phyloP scores from a whole-genome alignment of 2,888 invertebrate genomes.

The Melolontha melolontha region DNA sequence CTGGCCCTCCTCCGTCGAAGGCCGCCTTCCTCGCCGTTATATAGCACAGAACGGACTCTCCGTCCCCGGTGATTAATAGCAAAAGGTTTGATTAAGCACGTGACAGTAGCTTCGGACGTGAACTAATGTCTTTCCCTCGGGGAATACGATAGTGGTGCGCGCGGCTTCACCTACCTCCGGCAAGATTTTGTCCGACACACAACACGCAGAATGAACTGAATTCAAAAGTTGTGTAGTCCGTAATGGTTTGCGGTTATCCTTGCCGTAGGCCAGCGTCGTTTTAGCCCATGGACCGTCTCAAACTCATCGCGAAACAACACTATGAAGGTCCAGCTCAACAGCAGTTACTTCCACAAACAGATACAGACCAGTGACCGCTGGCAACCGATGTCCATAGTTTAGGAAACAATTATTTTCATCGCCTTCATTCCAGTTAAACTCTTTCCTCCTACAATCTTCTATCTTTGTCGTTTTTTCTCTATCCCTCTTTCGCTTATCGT shows the following conservation, averaged over 20 bases:
- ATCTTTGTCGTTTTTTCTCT: background rate
- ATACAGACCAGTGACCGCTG: constrained; percentile 19
- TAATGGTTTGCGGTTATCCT: constrained; percentile 45
- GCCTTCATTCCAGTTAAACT: constrained; percentile 18
- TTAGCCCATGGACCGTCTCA: background rate
- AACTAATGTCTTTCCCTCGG: constrained; percentile 57
- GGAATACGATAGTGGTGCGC: constrained; percentile 41
- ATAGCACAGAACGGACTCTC: background rate
- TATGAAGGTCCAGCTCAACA: background rate
- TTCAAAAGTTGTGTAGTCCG: constrained; percentile 47
- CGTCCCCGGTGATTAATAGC: constrained; percentile 56
- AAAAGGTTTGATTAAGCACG: constrained; percentile 61
- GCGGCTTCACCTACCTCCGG: constrained; percentile 26
- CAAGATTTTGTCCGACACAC: constrained; percentile 35
- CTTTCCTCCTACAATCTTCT: background rate
- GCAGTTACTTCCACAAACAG: constrained; percentile 30
- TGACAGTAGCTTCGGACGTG: constrained; percentile 59
- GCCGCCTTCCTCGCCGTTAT: background rate
- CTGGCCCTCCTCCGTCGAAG: background rate
- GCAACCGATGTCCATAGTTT: constrained; percentile 32
- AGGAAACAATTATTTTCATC: constrained; percentile 39
- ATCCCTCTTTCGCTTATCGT: constrained; percentile 3
- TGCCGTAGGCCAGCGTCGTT: constrained; percentile 34
- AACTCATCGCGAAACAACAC: constrained; percentile 8
- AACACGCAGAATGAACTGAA: constrained; percentile 19